Evolutionary conservation across 2,888 invertebrate species (phyloP), one percentile per base, ranked within the genome.

Genomic region (Pandemis corylana): DNA sequence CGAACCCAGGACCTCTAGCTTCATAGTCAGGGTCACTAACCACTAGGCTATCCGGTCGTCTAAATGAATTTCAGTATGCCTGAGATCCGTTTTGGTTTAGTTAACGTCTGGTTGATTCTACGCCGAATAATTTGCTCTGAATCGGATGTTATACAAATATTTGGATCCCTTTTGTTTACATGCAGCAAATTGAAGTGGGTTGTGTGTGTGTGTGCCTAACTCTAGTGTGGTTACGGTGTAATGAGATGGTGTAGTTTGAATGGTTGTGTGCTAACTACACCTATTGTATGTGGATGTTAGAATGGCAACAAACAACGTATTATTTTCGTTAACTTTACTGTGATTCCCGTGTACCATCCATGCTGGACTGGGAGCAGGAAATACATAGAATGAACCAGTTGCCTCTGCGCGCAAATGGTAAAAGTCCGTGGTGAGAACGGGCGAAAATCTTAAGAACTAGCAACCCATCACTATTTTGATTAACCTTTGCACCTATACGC

Each of bases 81-180:
- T n/a, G n/a, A 9, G 41, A 13, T 12, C 10, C 44, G 42, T 63
- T 15, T 4, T 15, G 44, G 42, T 44, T 63, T 15, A 42, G 41
- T 44, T 15, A 12, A 15, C 42, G 12, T 20, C 20, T 12, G 12
- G 63, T 64, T 44, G 12, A 42, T 62, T n/a, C 13, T 13, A 12
- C 12, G 20, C 62, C 63, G 42, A 9, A 64, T 10, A 64, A 64
- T 64, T 64, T 44, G 6, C 44, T 6, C 64, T 5, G 12, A 46
- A 64, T 64, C 44, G 64, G 12, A 6, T 20, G 64, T 46, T 64
- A 20, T 10, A 20, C 59, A 59, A 59, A 59, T 59, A 59, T 59
- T 59, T 28, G 59, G 28, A 10, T 59, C 10, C 15, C 64, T 64
- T 9, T 10, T 20, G 46, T 64, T 64, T 64, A 15, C 64, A 64